Conservation (phyloP, 2,888 invertebrate genomes). For the Cryptocheilus praepositus region DNA sequence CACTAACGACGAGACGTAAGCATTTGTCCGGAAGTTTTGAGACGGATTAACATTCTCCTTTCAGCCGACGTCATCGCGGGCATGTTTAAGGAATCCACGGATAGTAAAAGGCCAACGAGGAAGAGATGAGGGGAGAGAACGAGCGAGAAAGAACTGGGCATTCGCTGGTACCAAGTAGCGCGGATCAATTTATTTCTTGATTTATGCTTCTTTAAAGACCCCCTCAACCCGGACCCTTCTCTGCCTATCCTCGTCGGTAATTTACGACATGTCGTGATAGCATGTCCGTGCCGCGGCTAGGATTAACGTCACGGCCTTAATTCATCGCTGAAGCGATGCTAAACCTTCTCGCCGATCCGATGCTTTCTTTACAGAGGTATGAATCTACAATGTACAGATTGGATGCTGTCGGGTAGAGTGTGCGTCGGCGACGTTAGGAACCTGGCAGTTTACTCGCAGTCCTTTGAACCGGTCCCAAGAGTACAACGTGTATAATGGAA, state of each 20-base stretch:
- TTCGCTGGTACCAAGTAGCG: slow-evolving; percentile 52
- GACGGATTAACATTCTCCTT: not conserved
- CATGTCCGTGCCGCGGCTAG: slow-evolving; percentile 35
- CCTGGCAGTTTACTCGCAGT: too few species aligned
- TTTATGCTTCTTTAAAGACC: slow-evolving; percentile 46
- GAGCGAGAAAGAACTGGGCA: slow-evolving; percentile 9
- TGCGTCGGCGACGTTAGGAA: too few species aligned
- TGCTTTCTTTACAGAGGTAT: too few species aligned
- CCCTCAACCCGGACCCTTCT: slow-evolving; percentile 13
- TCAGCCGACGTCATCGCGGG: not conserved
- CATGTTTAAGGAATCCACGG: slow-evolving; percentile 3
- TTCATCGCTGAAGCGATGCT: slow-evolving; percentile 37
- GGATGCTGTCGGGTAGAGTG: too few species aligned
- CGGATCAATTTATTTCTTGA: slow-evolving; percentile 58
- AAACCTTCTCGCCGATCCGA: slow-evolving; percentile 7
- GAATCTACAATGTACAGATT: too few species aligned
- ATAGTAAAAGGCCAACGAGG: slow-evolving; percentile 14
- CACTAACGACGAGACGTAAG: not conserved
- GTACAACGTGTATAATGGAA: too few species aligned
- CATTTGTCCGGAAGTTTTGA: too few species aligned
- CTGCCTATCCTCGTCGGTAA: slow-evolving; percentile 30
- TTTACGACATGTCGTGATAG: slow-evolving; percentile 58
- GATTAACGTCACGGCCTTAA: slow-evolving; percentile 46
- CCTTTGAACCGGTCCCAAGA: too few species aligned
- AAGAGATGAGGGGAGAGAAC: not conserved